Evolutionary conservation across 30 jellyfish, hydroid and myxozoan species (phyloP).

Genomic region (Aurelia aurita): DNA sequence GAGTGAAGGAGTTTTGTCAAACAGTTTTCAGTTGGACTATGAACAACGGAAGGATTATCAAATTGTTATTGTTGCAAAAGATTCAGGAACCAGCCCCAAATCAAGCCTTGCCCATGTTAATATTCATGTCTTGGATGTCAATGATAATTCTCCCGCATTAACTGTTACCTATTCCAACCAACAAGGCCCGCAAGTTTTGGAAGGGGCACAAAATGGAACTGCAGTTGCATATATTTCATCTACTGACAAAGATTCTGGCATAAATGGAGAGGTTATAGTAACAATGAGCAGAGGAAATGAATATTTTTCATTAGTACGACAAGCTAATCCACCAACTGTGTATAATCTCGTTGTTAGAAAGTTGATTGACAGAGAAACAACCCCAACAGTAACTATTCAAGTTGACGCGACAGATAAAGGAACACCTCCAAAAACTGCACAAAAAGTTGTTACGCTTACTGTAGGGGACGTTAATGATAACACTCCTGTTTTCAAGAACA

Average conservation of each 20-base stretch:
- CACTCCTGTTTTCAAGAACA: conserved; percentile 73
- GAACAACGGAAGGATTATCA: conserved; percentile 53
- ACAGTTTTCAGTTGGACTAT: conserved; percentile 68
- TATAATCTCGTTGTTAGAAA: conserved; percentile 41
- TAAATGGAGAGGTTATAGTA: conserved; percentile 54
- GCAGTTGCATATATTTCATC: conserved; percentile 69
- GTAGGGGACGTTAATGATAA: conserved; percentile 92
- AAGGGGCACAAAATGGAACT: conserved; percentile 65
- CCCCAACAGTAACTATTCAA: conserved; percentile 51
- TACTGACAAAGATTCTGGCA: conserved; percentile 80
- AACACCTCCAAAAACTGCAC: conserved; percentile 57
- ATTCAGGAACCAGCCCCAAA: conserved; percentile 56
- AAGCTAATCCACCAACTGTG: conserved; percentile 21
- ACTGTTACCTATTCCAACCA: conserved; percentile 20
- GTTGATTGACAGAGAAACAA: conserved; percentile 84
- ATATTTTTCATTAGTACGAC: conserved; percentile 48
- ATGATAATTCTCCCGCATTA: conserved; percentile 85
- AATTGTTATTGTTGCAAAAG: conserved; percentile 75
- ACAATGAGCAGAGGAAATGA: conserved; percentile 23
- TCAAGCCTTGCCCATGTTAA: conserved; percentile 61
- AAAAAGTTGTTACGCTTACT: conserved; percentile 26
- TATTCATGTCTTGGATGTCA: conserved; percentile 68
- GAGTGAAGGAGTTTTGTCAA: conserved; percentile 51
- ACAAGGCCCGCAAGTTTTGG: conserved; percentile 78
- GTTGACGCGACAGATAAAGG: conserved; percentile 84